Percentiles rank a stretch among this genome's conserved stretches.
These are phyloP conservation scores for Diacarnus erythraeanus DNA, from an alignment of 37 sponge, comb jelly and placozoan species.

Conservation along the genomic window DNA sequence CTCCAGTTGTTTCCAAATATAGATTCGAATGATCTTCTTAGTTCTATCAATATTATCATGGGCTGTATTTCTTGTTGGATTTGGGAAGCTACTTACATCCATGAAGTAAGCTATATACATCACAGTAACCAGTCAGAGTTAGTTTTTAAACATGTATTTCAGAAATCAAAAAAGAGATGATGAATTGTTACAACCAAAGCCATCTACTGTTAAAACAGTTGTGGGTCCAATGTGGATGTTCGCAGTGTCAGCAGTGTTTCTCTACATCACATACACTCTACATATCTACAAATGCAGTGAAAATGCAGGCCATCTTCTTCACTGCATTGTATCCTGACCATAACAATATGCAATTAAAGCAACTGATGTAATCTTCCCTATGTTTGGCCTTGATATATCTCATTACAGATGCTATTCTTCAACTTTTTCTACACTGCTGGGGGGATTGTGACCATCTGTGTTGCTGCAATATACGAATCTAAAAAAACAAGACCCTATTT, in stretches of 20 bases:
- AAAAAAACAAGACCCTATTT: not conserved
- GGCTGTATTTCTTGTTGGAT: constrained; percentile 5
- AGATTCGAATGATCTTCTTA: constrained; percentile 23
- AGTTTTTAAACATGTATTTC: not conserved
- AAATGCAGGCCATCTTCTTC: constrained; percentile 1
- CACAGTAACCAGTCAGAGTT: not conserved
- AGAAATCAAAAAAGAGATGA: not conserved
- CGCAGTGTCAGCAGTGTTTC: not conserved
- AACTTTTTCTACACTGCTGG: constrained; percentile 26
- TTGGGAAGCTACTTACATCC: not conserved
- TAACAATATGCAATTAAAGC: not conserved
- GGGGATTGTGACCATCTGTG: not conserved
- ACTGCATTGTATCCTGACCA: constrained; percentile 17
- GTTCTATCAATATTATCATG: not conserved
- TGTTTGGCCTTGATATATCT: not conserved
- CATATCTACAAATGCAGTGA: not conserved
- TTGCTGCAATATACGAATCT: not conserved
- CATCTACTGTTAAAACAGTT: not conserved
- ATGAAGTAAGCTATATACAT: not conserved
- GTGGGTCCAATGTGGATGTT: constrained; percentile 1
- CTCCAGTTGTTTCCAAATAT: not conserved
- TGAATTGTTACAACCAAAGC: not conserved
- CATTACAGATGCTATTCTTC: constrained; percentile 5
- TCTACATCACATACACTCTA: not conserved
- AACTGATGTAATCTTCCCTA: not conserved